Conservation (phyloP, 2,797 vertebrate genomes). For the Sebastes elongatus region DNA sequence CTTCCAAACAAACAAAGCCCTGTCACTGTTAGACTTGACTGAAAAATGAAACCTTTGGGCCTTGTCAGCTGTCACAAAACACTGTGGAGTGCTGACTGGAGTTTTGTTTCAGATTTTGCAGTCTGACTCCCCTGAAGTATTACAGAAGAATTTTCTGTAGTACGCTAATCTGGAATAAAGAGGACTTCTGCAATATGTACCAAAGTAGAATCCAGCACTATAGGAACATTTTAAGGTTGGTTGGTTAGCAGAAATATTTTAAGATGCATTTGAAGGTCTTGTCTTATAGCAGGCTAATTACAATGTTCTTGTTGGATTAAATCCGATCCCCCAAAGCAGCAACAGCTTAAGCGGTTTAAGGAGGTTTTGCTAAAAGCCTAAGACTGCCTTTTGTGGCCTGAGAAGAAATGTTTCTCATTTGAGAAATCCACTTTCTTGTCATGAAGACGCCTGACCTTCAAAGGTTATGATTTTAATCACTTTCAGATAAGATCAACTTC, state of each 20-base stretch:
- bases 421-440: background rate
- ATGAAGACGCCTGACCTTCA: constrained; percentile 24
- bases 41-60: background rate
- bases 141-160: background rate
- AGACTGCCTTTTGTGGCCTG: background rate
- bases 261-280: constrained; percentile 7
- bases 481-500: constrained; percentile 3
- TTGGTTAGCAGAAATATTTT: background rate
- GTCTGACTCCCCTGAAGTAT: background rate
- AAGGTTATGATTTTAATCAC: constrained; percentile 12
- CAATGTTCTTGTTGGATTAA: constrained; percentile 27
- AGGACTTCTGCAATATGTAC: background rate
- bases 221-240: background rate
- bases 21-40: background rate
- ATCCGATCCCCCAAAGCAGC: constrained; percentile 8
- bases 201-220: background rate
- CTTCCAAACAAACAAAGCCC: constrained; percentile 1
- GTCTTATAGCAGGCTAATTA: constrained; percentile 12
- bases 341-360: background rate
- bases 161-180: background rate
- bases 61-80: background rate
- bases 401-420: constrained; percentile 34
- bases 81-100: background rate
- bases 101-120: background rate
- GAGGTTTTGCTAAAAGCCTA: background rate